A percentile compares a stretch with the other conserved stretches of the same genome.
These are phyloP conservation scores for Lottia scabra DNA, from an alignment of 2,888 invertebrate species.

Conservation along the genomic window DNA sequence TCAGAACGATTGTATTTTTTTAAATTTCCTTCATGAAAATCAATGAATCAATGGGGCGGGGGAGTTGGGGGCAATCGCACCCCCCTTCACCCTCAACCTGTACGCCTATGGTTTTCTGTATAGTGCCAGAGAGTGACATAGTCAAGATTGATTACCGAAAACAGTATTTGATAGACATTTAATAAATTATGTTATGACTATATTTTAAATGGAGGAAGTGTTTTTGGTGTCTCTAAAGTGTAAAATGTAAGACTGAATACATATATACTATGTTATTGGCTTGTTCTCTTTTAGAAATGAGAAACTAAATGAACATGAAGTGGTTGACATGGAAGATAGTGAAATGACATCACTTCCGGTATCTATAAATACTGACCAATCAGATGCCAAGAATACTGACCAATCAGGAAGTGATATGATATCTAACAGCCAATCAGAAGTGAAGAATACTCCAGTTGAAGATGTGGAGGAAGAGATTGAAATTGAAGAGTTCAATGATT, in stretches of 20 bases:
- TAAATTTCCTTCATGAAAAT: no score
- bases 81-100: no score
- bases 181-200: no score
- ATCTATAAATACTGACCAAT: background rate
- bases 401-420: conserved; percentile 37
- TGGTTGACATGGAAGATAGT: conserved; percentile 32
- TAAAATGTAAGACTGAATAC: background rate
- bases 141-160: no score
- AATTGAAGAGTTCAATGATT: conserved; percentile 50
- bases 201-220: no score
- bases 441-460: conserved; percentile 36
- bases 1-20: no score
- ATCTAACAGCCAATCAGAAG: conserved; percentile 50
- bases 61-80: no score
- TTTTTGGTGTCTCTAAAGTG: no score
- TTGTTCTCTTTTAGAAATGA: conserved; percentile 38
- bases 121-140: no score
- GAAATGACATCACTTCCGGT: conserved; percentile 8
- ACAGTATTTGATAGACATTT: no score
- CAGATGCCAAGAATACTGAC: background rate
- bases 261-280: background rate
- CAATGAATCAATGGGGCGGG: no score
- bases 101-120: no score
- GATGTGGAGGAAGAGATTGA: conserved; percentile 48
- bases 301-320: conserved; percentile 52